Evolutionary conservation across 2,888 invertebrate genomes (phyloP).

Genomic region (Brachycybe producta): DNA sequence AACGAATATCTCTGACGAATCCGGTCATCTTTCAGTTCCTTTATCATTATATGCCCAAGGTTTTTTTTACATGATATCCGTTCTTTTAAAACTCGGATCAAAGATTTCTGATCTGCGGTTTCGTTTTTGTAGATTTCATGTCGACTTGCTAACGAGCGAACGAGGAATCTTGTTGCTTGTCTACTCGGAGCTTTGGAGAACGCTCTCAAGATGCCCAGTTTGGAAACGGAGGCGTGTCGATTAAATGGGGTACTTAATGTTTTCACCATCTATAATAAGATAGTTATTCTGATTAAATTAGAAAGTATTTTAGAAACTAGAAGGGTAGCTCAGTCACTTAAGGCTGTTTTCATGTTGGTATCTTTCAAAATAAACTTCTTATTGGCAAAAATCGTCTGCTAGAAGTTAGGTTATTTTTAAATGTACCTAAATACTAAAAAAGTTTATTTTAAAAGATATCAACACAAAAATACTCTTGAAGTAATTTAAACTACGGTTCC

Average conservation of each 20-base stretch:
- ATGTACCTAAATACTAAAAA: too few species aligned
- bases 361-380: too few species aligned
- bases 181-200: conserved; percentile 44
- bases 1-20: conserved; percentile 70
- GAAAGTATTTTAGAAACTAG: too few species aligned
- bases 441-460: too few species aligned
- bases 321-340: too few species aligned
- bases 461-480: too few species aligned
- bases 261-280: too few species aligned
- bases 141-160: conserved; percentile 48
- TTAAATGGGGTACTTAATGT: conserved; percentile 9
- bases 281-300: too few species aligned
- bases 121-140: conserved; percentile 40
- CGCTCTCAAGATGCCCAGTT: not conserved
- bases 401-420: too few species aligned
- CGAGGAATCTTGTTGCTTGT: conserved; percentile 46
- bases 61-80: conserved; percentile 31
- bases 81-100: not conserved
- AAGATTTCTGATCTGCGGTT: conserved; percentile 4
- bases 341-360: too few species aligned
- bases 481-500: too few species aligned
- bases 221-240: not conserved
- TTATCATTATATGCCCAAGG: conserved; percentile 78
- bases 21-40: conserved; percentile 75
- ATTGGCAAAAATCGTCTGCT: not conserved